These are phyloP conservation scores for Apostichopus parvimensis DNA, from an alignment of 35 echinoderm and acorn worm genomes.

Conservation along the genomic window DNA sequence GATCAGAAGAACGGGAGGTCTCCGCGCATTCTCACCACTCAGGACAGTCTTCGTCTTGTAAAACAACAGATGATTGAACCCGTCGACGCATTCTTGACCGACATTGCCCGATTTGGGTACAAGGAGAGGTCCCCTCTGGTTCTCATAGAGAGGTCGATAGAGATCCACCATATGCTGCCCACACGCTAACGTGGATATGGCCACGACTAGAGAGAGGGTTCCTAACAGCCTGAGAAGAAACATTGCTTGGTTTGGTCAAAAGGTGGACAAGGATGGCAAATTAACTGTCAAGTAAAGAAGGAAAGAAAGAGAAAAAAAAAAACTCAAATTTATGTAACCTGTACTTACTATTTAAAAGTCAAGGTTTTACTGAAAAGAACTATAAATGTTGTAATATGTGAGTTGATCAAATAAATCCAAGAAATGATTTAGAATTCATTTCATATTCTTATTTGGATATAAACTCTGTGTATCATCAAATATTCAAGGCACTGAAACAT, in stretches of 20 bases:
- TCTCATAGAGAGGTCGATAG: slow-evolving; percentile 6
- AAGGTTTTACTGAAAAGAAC: no score
- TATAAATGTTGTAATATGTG: no score
- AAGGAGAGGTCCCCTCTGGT: not conserved
- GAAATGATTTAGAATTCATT: no score
- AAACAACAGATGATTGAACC: not conserved
- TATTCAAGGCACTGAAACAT: no score
- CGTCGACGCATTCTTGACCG: not conserved
- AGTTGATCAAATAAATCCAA: no score
- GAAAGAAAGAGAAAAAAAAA: not conserved
- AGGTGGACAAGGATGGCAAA: not conserved
- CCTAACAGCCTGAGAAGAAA: not conserved
- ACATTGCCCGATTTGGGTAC: not conserved
- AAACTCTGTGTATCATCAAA: no score
- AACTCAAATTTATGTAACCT: no score
- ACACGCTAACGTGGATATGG: not conserved
- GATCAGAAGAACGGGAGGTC: no score
- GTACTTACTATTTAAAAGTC: no score
- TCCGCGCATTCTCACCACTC: no score
- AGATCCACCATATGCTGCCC: not conserved
- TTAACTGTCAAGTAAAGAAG: not conserved
- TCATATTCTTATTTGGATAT: no score
- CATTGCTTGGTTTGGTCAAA: not conserved
- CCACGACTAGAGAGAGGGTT: not conserved
- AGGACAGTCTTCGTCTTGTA: no score